Conservation (phyloP, 2,888 invertebrate species). For the Rhopalosiphum nymphaeae region DNA sequence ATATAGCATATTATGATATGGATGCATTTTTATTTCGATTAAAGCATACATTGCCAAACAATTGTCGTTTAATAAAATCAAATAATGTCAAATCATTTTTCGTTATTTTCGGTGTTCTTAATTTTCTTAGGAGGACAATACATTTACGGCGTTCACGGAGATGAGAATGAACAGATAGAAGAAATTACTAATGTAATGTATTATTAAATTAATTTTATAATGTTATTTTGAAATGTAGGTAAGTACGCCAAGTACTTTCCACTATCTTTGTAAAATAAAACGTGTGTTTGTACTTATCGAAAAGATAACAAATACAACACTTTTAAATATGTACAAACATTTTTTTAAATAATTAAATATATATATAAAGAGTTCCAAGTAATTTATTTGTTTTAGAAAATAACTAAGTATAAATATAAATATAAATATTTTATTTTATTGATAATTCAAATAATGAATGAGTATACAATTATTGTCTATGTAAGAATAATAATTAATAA, state of each 20-base stretch:
- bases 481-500: too few species aligned
- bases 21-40: not conserved
- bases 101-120: not conserved
- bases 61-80: not conserved
- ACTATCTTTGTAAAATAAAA: not conserved
- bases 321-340: not conserved
- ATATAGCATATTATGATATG: not conserved
- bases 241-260: not conserved
- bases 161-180: too few species aligned
- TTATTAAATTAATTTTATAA: not conserved
- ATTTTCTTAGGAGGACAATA: not conserved
- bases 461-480: too few species aligned
- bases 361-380: not conserved
- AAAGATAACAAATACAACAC: not conserved
- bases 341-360: too few species aligned
- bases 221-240: not conserved
- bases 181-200: not conserved
- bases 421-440: not conserved
- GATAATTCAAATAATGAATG: not conserved
- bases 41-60: not conserved
- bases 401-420: not conserved
- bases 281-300: not conserved
- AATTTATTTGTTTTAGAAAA: not conserved
- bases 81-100: not conserved
- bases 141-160: not conserved